These are phyloP conservation scores for Patella depressa DNA, from an alignment of 2,888 invertebrate species.

Conservation along the genomic window DNA sequence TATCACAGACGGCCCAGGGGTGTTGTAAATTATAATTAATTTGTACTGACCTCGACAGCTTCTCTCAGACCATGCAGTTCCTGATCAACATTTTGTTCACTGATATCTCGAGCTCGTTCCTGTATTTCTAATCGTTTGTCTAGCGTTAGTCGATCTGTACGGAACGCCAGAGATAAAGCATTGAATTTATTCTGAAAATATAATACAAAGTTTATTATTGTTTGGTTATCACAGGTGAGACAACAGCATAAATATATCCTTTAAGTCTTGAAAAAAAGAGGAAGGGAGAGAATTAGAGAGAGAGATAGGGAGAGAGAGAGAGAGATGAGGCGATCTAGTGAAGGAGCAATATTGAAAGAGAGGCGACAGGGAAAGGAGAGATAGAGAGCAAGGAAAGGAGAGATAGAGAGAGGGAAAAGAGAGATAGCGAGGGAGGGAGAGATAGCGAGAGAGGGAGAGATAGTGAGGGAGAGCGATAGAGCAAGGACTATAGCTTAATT, in stretches of 20 bases:
- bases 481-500: background rate
- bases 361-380: background rate
- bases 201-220: constrained; percentile 13
- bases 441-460: constrained; percentile 13
- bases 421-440: background rate
- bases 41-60: constrained; percentile 65
- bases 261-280: background rate
- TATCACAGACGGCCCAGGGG: too few species aligned
- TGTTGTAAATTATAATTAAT: too few species aligned
- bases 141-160: constrained; percentile 76
- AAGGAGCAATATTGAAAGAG: background rate
- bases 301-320: background rate
- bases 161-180: constrained; percentile 76
- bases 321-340: background rate
- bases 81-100: constrained; percentile 75
- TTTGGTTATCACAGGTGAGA: background rate
- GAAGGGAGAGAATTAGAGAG: background rate
- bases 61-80: constrained; percentile 74
- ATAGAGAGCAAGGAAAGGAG: background rate
- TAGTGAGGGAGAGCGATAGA: constrained; percentile 9
- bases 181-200: constrained; percentile 74
- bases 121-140: constrained; percentile 75
- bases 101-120: constrained; percentile 75
- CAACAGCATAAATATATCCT: background rate
- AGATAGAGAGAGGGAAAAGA: background rate